phyloP scores from a whole-genome alignment of 2,888 invertebrate species.

The Drosophila buzzatii region DNA sequence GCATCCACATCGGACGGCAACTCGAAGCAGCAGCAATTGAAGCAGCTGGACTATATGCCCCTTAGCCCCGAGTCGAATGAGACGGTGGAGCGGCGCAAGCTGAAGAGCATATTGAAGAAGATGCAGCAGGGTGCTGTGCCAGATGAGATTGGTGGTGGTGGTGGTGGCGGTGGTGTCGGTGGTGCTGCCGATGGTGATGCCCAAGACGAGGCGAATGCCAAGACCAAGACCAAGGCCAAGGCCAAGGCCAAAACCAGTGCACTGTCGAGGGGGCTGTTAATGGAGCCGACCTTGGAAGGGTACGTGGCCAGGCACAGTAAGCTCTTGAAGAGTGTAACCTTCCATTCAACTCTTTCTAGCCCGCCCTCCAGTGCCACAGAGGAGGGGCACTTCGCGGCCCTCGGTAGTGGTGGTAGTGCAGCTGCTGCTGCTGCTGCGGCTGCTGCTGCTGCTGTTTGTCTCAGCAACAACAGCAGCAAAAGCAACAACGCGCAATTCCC shows the following conservation, averaged over 20 bases:
- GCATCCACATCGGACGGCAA: slow-evolving; percentile 67
- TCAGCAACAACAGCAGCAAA: slow-evolving; percentile 16
- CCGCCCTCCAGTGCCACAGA: slow-evolving; percentile 88
- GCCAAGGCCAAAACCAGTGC: slow-evolving; percentile 31
- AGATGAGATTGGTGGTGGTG: slow-evolving; percentile 1
- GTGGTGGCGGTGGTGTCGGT: background rate
- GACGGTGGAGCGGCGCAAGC: slow-evolving; percentile 91
- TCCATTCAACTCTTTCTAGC: slow-evolving; percentile 94
- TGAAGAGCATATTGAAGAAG: slow-evolving; percentile 94
- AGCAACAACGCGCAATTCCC: slow-evolving; percentile 6
- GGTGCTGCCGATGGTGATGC: slow-evolving; percentile 36
- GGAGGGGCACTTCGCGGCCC: slow-evolving; percentile 56
- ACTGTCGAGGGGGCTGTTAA: slow-evolving; percentile 88
- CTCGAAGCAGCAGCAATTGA: slow-evolving; percentile 48
- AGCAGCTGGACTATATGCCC: slow-evolving; percentile 83
- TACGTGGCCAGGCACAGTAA: slow-evolving; percentile 95
- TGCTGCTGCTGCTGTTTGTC: slow-evolving; percentile 14
- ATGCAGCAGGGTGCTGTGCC: slow-evolving; percentile 88
- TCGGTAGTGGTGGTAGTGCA: slow-evolving; percentile 38
- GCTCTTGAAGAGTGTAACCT: slow-evolving; percentile 95
- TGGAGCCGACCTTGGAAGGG: slow-evolving; percentile 94
- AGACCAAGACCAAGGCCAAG: slow-evolving; percentile 35
- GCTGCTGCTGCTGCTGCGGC: slow-evolving; percentile 24
- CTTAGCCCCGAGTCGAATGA: slow-evolving; percentile 91
- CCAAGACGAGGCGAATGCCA: slow-evolving; percentile 54